Evolutionary conservation across 2,113 vertebrate genomes (phyloP), one percentile per base, ranked within the genome.

Genomic region (Dipodomys stephensi): DNA sequence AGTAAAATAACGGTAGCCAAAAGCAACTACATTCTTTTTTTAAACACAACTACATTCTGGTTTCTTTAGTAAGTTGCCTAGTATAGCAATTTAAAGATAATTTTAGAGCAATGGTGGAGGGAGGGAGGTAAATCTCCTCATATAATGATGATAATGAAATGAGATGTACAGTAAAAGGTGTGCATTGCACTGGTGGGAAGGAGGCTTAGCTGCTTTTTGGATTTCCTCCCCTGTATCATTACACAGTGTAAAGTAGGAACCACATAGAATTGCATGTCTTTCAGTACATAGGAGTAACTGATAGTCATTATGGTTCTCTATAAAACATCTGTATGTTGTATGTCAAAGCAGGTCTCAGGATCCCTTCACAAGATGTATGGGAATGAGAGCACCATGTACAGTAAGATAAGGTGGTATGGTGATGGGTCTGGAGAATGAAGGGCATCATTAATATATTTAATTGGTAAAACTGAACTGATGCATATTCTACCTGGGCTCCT

Each of bases 371-470:
- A 83, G 57, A 12, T 67, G 11, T 80, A 49, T 0, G 10, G 10
- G 20, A 78, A 25, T 19, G 11, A 69, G 67, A 91, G 6, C 27
- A 87, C 62, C 77, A 4, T 53, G 15, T 69, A 28, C 62, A 82
- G 73, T 87, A 90, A 23, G 57, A 88, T 49, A 53, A 2, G 28
- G 69, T 64, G 25, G 28, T 84, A 7, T 49, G 49, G 49, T 11
- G 49, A 49, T 49, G 12, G 87, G 30, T 88, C 46, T 88, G 74
- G 35, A 71, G n/a, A 94, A 89, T 65, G 92, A 85, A 88, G 60
- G n/a, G 9, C 62, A 92, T 71, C 11, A 20, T 90, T 79, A 22
- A 22, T 85, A 68, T 79, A 88, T 72, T 35, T 80, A 85, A 71
- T 88, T 22, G 3, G 4, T 64, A 35, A 71, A 39, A 76, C 30